Evolutionary conservation across 2,797 vertebrate genomes (phyloP).

Genomic region (Sylvilagus floridanus): DNA sequence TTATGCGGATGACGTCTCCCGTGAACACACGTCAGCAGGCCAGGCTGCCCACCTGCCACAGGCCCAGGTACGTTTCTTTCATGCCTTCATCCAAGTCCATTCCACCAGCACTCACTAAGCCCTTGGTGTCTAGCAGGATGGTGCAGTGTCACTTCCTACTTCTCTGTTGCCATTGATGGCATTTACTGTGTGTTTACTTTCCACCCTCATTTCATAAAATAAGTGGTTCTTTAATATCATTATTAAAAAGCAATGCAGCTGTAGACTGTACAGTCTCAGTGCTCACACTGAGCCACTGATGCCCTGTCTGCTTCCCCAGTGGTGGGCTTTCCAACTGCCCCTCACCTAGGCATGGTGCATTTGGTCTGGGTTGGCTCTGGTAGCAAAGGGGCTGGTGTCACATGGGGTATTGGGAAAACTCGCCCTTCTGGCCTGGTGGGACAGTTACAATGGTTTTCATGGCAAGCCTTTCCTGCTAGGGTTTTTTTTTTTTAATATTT

Average conservation of each 20-base stretch:
- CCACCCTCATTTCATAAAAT: not conserved
- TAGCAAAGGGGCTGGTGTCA: not conserved
- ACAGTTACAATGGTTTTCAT: not conserved
- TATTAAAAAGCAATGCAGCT: not conserved
- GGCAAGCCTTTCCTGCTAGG: not conserved
- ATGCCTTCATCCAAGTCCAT: not conserved
- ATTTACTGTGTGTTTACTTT: not conserved
- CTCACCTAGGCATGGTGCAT: not conserved
- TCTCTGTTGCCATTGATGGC: not conserved
- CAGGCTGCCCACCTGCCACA: constrained; percentile 70
- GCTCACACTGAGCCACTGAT: not conserved
- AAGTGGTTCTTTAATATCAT: not conserved
- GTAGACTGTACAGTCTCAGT: not conserved
- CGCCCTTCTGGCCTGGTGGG: not conserved
- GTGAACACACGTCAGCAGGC: constrained; percentile 60
- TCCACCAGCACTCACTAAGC: not conserved
- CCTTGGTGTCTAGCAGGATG: not conserved
- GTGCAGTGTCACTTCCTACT: not conserved
- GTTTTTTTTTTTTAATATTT: not conserved
- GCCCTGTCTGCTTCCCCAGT: not conserved
- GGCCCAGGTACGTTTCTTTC: constrained; percentile 83
- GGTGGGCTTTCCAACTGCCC: not conserved
- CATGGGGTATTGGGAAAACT: not conserved
- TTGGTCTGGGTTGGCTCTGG: not conserved
- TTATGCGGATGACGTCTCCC: constrained; percentile 78